A percentile compares a stretch with the other conserved stretches of the same genome.
Conservation (phyloP, 2,113 vertebrate species). For the Laticauda laticaudata region DNA sequence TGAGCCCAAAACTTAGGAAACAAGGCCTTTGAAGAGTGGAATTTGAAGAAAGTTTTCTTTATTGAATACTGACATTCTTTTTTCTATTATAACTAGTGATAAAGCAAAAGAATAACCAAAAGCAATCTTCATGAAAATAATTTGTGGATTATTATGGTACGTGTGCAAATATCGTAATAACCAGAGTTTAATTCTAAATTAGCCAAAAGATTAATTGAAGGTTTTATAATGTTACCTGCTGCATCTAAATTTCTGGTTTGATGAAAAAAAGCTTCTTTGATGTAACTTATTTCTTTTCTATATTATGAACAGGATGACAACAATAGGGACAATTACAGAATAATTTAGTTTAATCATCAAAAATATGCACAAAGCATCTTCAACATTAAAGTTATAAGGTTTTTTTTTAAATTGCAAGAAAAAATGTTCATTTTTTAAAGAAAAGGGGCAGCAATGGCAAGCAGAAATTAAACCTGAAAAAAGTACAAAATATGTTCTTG, state of each 20-base stretch:
- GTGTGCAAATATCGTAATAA: not conserved
- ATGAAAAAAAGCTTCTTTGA: not conserved
- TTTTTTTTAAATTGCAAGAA: conserved; percentile 11
- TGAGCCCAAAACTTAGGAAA: not conserved
- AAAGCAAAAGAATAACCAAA: not conserved
- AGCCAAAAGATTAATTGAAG: not conserved
- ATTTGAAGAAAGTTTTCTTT: not conserved
- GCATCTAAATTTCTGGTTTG: not conserved
- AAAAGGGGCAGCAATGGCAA: conserved; percentile 36
- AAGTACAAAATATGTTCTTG: conserved; percentile 27
- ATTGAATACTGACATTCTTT: not conserved
- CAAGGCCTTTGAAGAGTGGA: not conserved
- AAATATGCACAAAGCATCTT: conserved; percentile 46
- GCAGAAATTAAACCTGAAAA: conserved; percentile 37
- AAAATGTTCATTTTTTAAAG: conserved; percentile 47
- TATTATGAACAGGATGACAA: not conserved
- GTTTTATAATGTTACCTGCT: not conserved
- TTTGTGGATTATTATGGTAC: not conserved
- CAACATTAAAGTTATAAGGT: conserved; percentile 23
- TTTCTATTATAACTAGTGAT: not conserved
- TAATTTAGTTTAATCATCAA: conserved; percentile 53
- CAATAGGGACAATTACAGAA: conserved; percentile 11
- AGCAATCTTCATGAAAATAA: not conserved
- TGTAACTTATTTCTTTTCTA: not conserved
- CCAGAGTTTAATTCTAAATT: not conserved